phyloP scores from a whole-genome alignment of 2,888 invertebrate species.

The Cephus pulcher region DNA sequence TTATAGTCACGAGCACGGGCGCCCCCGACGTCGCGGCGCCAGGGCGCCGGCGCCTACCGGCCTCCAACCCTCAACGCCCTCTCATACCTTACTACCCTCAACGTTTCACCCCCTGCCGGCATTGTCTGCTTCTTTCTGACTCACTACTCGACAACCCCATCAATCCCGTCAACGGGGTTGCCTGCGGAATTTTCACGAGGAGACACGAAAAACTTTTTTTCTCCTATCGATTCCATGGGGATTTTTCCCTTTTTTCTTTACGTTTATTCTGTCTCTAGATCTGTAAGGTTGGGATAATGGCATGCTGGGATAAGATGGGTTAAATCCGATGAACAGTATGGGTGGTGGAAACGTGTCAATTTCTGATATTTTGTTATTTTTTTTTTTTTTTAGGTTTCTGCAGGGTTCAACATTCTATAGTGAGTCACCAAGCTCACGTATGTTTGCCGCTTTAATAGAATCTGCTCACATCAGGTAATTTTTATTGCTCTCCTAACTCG shows the following conservation, averaged over 20 bases:
- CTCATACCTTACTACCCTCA: constrained; percentile 12
- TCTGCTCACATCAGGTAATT: neutral
- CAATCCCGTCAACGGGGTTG: constrained; percentile 11
- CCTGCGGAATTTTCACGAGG: neutral
- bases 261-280: neutral
- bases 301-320: neutral
- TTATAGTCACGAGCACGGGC: constrained; percentile 14
- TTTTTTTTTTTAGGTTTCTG: neutral
- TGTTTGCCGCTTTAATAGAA: neutral
- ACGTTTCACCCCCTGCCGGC: constrained; percentile 43
- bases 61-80: constrained; percentile 12
- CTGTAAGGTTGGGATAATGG: neutral
- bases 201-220: neutral
- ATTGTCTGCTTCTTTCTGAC: constrained; percentile 29
- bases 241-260: neutral
- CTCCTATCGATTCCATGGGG: neutral
- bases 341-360: neutral
- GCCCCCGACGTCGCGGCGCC: constrained; percentile 37
- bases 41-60: constrained; percentile 42
- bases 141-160: constrained; percentile 23
- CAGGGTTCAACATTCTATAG: neutral
- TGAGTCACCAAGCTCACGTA: neutral
- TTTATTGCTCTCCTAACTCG: neutral
- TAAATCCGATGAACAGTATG: neutral
- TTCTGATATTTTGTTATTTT: neutral